A percentile compares a stretch with the other conserved stretches of the same genome.
Conservation (phyloP, 2,888 invertebrate genomes). For the Torymus aiolomorphi region DNA sequence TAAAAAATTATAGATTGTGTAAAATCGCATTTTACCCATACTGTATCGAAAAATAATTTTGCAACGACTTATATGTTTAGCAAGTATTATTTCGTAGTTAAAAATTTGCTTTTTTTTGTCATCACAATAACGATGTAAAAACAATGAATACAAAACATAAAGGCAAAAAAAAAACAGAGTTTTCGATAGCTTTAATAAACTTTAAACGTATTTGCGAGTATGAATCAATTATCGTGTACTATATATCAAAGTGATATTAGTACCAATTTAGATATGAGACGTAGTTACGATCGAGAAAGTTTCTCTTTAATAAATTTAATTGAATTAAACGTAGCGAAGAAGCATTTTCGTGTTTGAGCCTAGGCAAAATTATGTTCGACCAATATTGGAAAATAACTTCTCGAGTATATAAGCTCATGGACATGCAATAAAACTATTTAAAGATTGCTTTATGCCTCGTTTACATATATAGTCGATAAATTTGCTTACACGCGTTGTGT, state of each 20-base stretch:
- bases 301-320: conserved; percentile 35
- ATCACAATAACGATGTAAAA: too few species aligned
- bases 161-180: too few species aligned
- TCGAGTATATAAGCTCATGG: background rate
- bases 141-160: too few species aligned
- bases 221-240: conserved; percentile 20
- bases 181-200: too few species aligned
- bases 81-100: too few species aligned
- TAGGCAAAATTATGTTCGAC: background rate
- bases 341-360: conserved; percentile 16
- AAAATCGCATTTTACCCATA: too few species aligned
- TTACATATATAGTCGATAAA: conserved; percentile 29
- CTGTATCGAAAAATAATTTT: too few species aligned
- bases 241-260: conserved; percentile 36
- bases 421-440: conserved; percentile 37
- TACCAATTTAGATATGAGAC: conserved; percentile 42
- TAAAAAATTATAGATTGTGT: too few species aligned
- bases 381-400: background rate
- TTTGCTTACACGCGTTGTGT: background rate
- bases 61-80: too few species aligned
- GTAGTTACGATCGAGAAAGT: conserved; percentile 10
- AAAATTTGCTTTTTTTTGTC: too few species aligned
- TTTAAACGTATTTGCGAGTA: too few species aligned
- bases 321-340: conserved; percentile 35
- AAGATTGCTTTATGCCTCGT: conserved; percentile 25